These are phyloP conservation scores for Lucilia cuprina DNA, from an alignment of 1,140 invertebrate genomes.

Conservation along the genomic window DNA sequence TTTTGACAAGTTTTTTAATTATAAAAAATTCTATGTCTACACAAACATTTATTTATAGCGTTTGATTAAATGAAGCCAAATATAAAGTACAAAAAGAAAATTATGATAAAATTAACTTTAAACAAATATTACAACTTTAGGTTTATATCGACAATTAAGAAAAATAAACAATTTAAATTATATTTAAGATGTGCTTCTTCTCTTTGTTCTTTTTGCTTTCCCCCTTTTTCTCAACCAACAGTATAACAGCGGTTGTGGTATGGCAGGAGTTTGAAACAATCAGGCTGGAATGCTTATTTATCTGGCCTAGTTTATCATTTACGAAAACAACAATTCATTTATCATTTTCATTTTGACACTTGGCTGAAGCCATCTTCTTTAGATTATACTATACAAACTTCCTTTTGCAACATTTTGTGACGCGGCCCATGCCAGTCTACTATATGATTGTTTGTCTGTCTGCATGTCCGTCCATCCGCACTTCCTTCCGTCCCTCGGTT, in stretches of 20 bases:
- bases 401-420: background rate
- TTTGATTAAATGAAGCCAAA: too few species aligned
- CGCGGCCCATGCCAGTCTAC: background rate
- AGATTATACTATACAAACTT: constrained; percentile 15
- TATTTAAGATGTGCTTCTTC: background rate
- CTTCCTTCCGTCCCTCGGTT: background rate
- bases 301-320: constrained; percentile 29
- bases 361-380: constrained; percentile 16
- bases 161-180: constrained; percentile 6
- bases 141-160: background rate
- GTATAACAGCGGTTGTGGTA: too few species aligned
- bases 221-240: background rate
- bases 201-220: background rate
- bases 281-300: constrained; percentile 29
- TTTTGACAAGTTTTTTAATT: too few species aligned
- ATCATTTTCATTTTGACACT: constrained; percentile 30
- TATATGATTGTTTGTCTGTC: background rate
- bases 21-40: too few species aligned
- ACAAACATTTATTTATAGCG: too few species aligned
- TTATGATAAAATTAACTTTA: background rate
- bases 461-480: background rate
- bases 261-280: constrained; percentile 12
- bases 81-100: background rate
- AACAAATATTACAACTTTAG: background rate
- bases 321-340: constrained; percentile 30